Base-by-base conservation (phyloP, 2,888 invertebrate genomes). In the Fragum fragum region DNA sequence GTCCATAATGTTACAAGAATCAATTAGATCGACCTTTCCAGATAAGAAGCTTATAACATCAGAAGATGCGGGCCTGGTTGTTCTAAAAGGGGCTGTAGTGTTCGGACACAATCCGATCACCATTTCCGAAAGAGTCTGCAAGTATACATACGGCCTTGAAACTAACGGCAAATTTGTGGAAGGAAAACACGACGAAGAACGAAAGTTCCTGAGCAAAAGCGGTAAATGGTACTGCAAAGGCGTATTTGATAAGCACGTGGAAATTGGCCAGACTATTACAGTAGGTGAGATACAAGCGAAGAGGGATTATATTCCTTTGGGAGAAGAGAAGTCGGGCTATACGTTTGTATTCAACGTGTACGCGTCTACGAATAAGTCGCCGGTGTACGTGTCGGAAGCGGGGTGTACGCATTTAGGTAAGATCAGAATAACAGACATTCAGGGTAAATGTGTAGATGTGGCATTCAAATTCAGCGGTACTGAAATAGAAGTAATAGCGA, bases 1-100 rank as follows among this genome's bases (percentile, higher is more conserved):
- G 32, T 61, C 61, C 11, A 3, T 14, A 1, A 29, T 61, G 14
- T n/a, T 61, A 9, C 61, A 61, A 16, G 61, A 61, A 6, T 11
- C 29, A 18, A n/a, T 29, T 9, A 28, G n/a, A 5, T 11, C 21
- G 1, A 18, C 28, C 6, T 29, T 61, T 28, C 61, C 61, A 16
- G 16, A 28, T 29, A 61, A 18, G 32, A 29, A 29, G 18, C 6
- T 61, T 1, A 28, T 61, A 11, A 61, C 28, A 28, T 9, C 32
- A 3, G 18, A 29, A 14, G 61, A 61, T 26, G 29, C 61, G 18
- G 32, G 61, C 6, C 42, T 66, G 1, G 36, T 29, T n/a, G 66
- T 66, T 2, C 42, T 66, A 16, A 66, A 66, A 21, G 66, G 66
- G 3, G 66, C 66, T 6, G 66, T 66, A 23, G 16, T 66, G 1